These are phyloP conservation scores for Bombus pyrosoma DNA, from an alignment of 1,140 invertebrate species.

Conservation along the genomic window DNA sequence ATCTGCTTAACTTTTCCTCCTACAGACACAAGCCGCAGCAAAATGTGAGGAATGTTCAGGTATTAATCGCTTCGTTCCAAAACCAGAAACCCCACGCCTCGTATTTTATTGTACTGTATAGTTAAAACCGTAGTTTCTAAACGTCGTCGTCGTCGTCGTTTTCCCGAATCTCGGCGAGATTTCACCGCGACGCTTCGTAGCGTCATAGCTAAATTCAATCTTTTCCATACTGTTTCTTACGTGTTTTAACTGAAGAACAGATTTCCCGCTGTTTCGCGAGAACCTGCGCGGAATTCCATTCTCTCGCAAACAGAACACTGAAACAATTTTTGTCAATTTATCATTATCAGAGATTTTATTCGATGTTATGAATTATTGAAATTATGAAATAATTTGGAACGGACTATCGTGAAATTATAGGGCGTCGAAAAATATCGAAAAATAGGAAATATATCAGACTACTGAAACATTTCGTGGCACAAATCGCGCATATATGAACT, in stretches of 20 bases:
- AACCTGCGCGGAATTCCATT: too few species aligned
- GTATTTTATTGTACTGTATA: conserved; percentile 81
- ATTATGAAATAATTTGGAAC: background rate
- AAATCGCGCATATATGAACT: too few species aligned
- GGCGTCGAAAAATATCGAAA: too few species aligned
- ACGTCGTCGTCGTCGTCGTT: conserved; percentile 44
- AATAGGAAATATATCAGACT: too few species aligned
- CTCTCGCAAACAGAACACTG: background rate
- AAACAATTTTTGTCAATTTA: background rate
- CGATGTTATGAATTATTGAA: background rate
- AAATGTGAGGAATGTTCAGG: conserved; percentile 74
- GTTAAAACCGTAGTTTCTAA: conserved; percentile 58
- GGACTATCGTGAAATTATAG: too few species aligned
- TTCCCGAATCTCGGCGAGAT: conserved; percentile 21
- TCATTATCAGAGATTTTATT: background rate
- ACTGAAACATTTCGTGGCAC: background rate
- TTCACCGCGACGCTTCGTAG: background rate
- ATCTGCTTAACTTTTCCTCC: conserved; percentile 37
- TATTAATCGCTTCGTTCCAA: conserved; percentile 77
- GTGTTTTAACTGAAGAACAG: conserved; percentile 20
- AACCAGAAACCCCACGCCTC: conserved; percentile 73
- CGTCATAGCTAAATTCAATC: background rate
- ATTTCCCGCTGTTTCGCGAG: background rate
- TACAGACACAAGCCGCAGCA: conserved; percentile 70
- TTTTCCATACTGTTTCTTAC: background rate